phyloP scores from a whole-genome alignment of 1,140 invertebrate species.

The Hyles euphorbiae region DNA sequence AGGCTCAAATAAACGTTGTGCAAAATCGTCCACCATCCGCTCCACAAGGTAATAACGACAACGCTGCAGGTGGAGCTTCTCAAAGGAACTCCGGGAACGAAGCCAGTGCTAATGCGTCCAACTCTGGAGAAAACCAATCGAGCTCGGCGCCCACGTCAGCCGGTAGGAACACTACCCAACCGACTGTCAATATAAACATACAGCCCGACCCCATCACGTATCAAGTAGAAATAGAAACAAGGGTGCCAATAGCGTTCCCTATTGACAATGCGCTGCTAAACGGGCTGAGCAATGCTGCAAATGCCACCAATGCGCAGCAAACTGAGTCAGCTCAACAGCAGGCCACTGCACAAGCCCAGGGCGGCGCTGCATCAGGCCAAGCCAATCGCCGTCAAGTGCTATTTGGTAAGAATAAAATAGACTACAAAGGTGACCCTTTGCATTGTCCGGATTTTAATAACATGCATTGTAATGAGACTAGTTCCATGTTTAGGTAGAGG shows the following conservation, averaged over 20 bases:
- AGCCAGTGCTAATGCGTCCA: background rate
- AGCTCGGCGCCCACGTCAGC: conserved; percentile 7
- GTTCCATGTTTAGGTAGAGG: too few relatives aligned
- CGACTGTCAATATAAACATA: conserved; percentile 41
- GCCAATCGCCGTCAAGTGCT: conserved; percentile 24
- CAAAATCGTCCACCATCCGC: conserved; percentile 23
- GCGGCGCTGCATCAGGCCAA: conserved; percentile 1
- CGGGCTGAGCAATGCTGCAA: conserved; percentile 12
- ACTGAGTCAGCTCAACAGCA: conserved; percentile 8
- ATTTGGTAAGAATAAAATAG: conserved; percentile 23
- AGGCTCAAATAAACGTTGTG: conserved; percentile 45
- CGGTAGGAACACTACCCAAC: conserved; percentile 26
- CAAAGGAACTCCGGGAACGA: too few relatives aligned
- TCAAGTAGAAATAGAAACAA: conserved; percentile 50
- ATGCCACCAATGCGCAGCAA: conserved; percentile 3
- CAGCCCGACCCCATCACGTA: conserved; percentile 45
- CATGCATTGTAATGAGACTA: too few relatives aligned
- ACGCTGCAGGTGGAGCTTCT: too few relatives aligned
- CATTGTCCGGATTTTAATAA: too few relatives aligned
- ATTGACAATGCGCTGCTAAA: conserved; percentile 32
- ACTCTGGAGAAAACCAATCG: conserved; percentile 4
- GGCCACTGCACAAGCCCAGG: conserved; percentile 5
- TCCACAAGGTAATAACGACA: background rate
- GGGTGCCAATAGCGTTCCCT: conserved; percentile 38
- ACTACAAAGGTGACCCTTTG: too few relatives aligned